These are phyloP conservation scores for Chrysolina americana DNA, from an alignment of 2,888 invertebrate genomes.

Conservation along the genomic window DNA sequence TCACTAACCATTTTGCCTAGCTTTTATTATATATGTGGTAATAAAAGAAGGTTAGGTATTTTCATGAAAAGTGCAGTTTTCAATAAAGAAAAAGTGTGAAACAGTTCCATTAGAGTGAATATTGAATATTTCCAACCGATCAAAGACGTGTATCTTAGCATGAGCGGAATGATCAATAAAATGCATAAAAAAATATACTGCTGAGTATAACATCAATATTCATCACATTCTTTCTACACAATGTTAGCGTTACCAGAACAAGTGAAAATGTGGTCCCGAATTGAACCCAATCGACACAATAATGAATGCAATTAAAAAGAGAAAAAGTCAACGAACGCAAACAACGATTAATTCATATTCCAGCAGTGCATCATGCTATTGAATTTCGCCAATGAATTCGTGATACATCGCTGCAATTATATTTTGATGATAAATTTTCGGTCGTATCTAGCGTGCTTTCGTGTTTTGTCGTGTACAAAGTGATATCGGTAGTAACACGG, in stretches of 20 bases:
- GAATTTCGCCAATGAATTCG: conserved; percentile 35
- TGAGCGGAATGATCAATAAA: too few species aligned
- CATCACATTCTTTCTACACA: too few species aligned
- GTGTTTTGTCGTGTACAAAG: conserved; percentile 56
- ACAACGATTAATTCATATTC: conserved; percentile 30
- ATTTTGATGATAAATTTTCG: conserved; percentile 62
- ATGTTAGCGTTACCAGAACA: background rate
- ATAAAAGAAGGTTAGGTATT: too few species aligned
- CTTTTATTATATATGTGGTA: too few species aligned
- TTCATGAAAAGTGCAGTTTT: too few species aligned
- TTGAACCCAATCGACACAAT: background rate
- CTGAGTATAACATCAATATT: too few species aligned
- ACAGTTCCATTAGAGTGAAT: too few species aligned
- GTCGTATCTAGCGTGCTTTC: conserved; percentile 58
- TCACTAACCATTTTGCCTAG: too few species aligned
- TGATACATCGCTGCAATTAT: conserved; percentile 61
- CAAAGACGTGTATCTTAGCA: too few species aligned
- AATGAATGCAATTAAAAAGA: background rate
- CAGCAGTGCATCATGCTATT: conserved; percentile 27
- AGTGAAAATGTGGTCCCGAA: background rate
- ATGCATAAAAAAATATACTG: too few species aligned
- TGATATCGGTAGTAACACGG: conserved; percentile 51
- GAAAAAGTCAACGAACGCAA: conserved; percentile 20
- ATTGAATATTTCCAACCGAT: too few species aligned
- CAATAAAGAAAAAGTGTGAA: too few species aligned